Evolutionary conservation across 1,140 invertebrate species (phyloP), one percentile per base, ranked within the genome.

Genomic region (Orchesella cincta): DNA sequence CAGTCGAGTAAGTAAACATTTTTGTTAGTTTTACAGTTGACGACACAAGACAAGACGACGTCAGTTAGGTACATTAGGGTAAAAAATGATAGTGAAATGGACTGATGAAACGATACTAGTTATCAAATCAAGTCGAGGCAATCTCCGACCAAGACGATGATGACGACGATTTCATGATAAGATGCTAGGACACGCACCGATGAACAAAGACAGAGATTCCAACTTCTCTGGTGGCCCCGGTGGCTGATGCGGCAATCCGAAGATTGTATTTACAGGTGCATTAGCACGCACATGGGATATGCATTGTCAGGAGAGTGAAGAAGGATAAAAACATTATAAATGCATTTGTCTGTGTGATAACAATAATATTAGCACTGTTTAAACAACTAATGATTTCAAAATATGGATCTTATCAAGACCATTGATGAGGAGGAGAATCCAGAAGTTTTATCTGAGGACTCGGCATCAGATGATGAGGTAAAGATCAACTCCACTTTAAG

Each of bases 381-480:
- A 46, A 20, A 12, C 8, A 12, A 12, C 20, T 46, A 46, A 20
- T 46, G 8, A 46, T 46, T 46, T 46, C 39, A 46, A 46, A 57
- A 31, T 12, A 67, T 67, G 62, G 80, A 82, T 74, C 75, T 82
- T 67, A 70, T 82, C 1, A 77, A 72, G 46, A 80, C 81, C 20
- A 80, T 82, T 28, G 81, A 82, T 20, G 81, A 82, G 14, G 81
- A 79, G 0, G 78, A 78, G 0, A 79, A 80, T 14, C 75, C 78
- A 0, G 46, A 31, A 1, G 70, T 75, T 54, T 67, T 82, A 12
- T 82, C 81, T 5, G 78, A 78, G 62, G 81, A 80, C 26, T 82
- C 81, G 0, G 77, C 20, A 0, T 82, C 81, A 26, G 81, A 82
- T 28, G 77, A 82, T 28, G 81, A 80, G 73, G 79, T 80, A 76